A percentile compares a stretch with the other conserved stretches of the same genome.
Evolutionary conservation across 2,888 invertebrate genomes (phyloP).

Genomic region (Megastigmus dorsalis): DNA sequence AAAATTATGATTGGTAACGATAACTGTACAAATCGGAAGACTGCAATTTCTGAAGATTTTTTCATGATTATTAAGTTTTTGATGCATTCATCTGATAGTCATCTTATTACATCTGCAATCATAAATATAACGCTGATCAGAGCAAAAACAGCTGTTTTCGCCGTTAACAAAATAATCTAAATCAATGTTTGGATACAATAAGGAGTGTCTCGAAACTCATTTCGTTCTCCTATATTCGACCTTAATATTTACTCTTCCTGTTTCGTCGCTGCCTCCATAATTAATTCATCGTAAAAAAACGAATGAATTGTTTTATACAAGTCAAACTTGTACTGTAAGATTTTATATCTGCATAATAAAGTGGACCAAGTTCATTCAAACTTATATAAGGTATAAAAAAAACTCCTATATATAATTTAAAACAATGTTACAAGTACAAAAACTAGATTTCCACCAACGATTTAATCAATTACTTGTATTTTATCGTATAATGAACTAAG

Average conservation of each 20-base stretch:
- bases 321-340: background rate
- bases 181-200: conserved; percentile 4
- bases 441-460: background rate
- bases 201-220: conserved; percentile 26
- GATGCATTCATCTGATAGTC: background rate
- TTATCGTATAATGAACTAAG: too few relatives aligned
- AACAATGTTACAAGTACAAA: background rate
- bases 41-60: background rate
- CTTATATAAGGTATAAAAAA: too few relatives aligned
- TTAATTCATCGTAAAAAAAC: conserved; percentile 22
- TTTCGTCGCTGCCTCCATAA: conserved; percentile 14
- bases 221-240: conserved; percentile 30
- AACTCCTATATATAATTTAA: background rate
- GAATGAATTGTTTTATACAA: conserved; percentile 19
- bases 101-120: background rate
- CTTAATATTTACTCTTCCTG: conserved; percentile 29
- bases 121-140: background rate
- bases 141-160: background rate
- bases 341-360: background rate
- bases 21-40: background rate
- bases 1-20: too few relatives aligned
- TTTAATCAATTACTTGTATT: background rate
- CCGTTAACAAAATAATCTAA: conserved; percentile 7
- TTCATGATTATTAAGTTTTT: too few relatives aligned
- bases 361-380: too few relatives aligned